Evolutionary conservation across 2,797 vertebrate species (phyloP).

Genomic region (Champsocephalus gunnari): DNA sequence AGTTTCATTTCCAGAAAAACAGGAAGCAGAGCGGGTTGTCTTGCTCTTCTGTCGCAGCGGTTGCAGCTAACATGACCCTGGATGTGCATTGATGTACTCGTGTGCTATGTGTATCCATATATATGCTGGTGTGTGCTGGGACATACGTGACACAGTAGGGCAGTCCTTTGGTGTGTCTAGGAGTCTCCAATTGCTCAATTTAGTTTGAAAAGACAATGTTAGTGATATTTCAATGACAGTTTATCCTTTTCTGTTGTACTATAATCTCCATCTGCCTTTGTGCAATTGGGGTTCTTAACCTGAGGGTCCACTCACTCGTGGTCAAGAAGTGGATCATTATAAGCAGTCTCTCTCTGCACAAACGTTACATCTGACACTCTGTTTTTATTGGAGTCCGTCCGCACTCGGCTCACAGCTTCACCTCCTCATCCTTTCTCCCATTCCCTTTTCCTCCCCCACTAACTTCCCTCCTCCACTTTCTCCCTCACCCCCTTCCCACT

Average conservation of each 20-base stretch:
- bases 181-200: neutral
- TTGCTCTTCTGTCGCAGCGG: conserved; percentile 72
- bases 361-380: conserved; percentile 76
- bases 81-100: conserved; percentile 57
- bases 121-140: conserved; percentile 7
- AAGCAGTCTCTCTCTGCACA: conserved; percentile 45
- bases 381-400: conserved; percentile 74
- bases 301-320: conserved; percentile 44
- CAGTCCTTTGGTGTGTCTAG: conserved; percentile 15
- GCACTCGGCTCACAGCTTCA: conserved; percentile 56
- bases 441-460: conserved; percentile 56
- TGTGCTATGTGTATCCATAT: conserved; percentile 24
- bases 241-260: conserved; percentile 27
- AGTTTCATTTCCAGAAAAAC: conserved; percentile 83
- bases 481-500: conserved; percentile 74
- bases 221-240: conserved; percentile 24
- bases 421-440: conserved; percentile 50
- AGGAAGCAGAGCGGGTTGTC: conserved; percentile 81
- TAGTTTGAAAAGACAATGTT: conserved; percentile 13
- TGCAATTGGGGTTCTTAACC: conserved; percentile 38
- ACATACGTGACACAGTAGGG: conserved; percentile 13
- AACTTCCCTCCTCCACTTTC: conserved; percentile 73
- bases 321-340: conserved; percentile 54
- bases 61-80: conserved; percentile 74
- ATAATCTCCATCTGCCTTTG: conserved; percentile 19